Base-by-base conservation (phyloP, 2,113 vertebrate genomes). In the Nothobranchius kuhntae region DNA sequence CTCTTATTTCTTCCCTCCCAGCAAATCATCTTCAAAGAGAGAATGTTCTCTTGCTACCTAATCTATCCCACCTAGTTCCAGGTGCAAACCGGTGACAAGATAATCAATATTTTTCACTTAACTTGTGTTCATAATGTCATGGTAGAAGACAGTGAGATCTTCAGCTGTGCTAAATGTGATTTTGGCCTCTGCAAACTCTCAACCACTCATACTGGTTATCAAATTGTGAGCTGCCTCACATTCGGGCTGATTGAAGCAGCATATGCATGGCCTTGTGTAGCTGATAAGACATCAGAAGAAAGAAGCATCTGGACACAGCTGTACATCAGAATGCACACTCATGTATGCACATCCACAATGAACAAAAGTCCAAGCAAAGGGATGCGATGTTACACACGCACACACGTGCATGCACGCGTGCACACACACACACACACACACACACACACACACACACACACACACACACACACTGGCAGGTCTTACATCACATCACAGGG, bases 401-500 rank as follows among this genome's bases (percentile, higher is more conserved):
- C 38, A 40, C 38, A 40, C 36, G 7, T n/a, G n/a, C n/a, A n/a
- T n/a, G n/a, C n/a, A n/a, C n/a, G n/a, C n/a, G n/a, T n/a, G n/a
- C 30, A 30, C 30, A 30, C 30, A 42, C 10, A 42, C 40, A 42
- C 7, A 42, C 40, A 8, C 40, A 42, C 0, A 47, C 3, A 59
- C 66, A 60, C 63, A 71, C 66, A 56, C 68, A 62, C 46, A 53
- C 52, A 62, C 66, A 45, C 68, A 80, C 61, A 71, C 52, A 53
- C 64, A 47, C 51, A 40, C 9, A 30, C 55, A 59, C 21, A 69
- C 30, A 7, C 48, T 71, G 54, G 46, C 75, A 79, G 80, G 78
- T 82, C 77, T 79, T 67, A 47, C 62, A 66, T 71, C 81, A 84
- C 77, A 84, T 84, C 83, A 82, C 69, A 79, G 81, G 84, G 81